Percentiles rank a stretch among this genome's conserved stretches.
Evolutionary conservation across 2,888 invertebrate genomes (phyloP).

Genomic region (Barypeithes pellucidus): DNA sequence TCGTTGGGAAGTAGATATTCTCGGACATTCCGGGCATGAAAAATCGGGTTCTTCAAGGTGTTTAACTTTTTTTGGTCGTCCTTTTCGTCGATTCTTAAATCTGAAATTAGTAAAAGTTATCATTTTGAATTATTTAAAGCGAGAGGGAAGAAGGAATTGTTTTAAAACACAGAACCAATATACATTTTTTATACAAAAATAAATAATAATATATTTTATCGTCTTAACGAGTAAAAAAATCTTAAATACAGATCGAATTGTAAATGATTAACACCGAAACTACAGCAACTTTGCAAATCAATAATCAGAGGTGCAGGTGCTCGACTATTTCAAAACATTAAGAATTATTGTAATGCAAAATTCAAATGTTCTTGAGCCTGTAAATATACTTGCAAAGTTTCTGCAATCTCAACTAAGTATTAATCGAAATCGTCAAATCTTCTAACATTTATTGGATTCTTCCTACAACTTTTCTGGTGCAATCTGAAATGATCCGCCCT

Average conservation of each 20-base stretch:
- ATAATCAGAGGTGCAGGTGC: too few species aligned
- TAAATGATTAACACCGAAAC: too few species aligned
- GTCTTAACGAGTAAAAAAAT: too few species aligned
- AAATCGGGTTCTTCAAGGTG: neutral
- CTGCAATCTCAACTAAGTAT: too few species aligned
- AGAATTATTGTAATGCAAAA: too few species aligned
- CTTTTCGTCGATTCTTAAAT: constrained; percentile 34
- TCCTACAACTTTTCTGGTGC: constrained; percentile 69
- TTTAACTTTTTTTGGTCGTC: constrained; percentile 32
- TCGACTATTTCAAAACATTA: too few species aligned
- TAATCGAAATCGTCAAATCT: neutral
- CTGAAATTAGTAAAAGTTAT: constrained; percentile 28
- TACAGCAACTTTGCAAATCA: too few species aligned
- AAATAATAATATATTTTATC: too few species aligned
- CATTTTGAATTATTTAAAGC: neutral
- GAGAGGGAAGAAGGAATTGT: neutral
- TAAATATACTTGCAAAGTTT: neutral
- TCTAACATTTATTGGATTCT: constrained; percentile 20
- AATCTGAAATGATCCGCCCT: constrained; percentile 73
- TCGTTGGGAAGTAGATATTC: constrained; percentile 35
- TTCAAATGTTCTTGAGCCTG: too few species aligned
- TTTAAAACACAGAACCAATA: neutral
- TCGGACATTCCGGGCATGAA: constrained; percentile 38
- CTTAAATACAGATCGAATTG: too few species aligned
- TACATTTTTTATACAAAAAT: neutral